A percentile compares a stretch with the other conserved stretches of the same genome.
Conservation (phyloP, 2,888 invertebrate genomes). For the Lasioglossum vierecki region DNA sequence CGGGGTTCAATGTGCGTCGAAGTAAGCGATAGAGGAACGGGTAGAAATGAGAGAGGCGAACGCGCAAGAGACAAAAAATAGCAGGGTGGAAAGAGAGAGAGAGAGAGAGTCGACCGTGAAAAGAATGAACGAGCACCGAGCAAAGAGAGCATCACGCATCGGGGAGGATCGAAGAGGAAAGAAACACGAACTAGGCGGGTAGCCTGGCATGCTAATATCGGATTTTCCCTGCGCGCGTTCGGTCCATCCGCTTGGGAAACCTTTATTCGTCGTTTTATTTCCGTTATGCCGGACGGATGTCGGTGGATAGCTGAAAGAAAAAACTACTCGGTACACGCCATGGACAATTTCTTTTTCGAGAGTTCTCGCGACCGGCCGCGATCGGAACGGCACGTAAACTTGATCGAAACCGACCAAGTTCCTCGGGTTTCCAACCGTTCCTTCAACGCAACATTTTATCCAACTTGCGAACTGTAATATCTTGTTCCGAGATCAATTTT, state of each 20-base stretch:
- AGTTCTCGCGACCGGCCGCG: constrained; percentile 38
- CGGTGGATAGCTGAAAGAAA: constrained; percentile 36
- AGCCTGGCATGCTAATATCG: constrained; percentile 72
- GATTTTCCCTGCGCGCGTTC: constrained; percentile 69
- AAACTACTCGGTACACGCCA: constrained; percentile 38
- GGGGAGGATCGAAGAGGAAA: constrained; percentile 56
- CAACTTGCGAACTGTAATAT: constrained; percentile 7
- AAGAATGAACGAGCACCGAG: constrained; percentile 12
- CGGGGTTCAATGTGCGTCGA: constrained; percentile 45
- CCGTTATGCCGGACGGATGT: constrained; percentile 60
- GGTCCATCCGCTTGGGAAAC: constrained; percentile 70
- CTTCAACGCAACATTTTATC: constrained; percentile 15
- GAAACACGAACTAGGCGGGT: constrained; percentile 73
- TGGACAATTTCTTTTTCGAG: constrained; percentile 61
- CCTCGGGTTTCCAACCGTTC: constrained; percentile 17
- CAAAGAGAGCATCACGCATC: constrained; percentile 26
- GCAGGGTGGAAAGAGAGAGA: neutral
- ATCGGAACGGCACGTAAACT: constrained; percentile 56
- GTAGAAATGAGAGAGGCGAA: constrained; percentile 34
- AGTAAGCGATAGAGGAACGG: constrained; percentile 51
- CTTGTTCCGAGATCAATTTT: neutral
- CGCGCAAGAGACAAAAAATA: no score
- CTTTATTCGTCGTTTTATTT: constrained; percentile 72
- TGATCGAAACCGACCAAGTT: constrained; percentile 35
- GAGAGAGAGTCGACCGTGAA: constrained; percentile 13